phyloP scores from a whole-genome alignment of 2,797 vertebrate genomes.

The Catamblyrhynchus diadema region DNA sequence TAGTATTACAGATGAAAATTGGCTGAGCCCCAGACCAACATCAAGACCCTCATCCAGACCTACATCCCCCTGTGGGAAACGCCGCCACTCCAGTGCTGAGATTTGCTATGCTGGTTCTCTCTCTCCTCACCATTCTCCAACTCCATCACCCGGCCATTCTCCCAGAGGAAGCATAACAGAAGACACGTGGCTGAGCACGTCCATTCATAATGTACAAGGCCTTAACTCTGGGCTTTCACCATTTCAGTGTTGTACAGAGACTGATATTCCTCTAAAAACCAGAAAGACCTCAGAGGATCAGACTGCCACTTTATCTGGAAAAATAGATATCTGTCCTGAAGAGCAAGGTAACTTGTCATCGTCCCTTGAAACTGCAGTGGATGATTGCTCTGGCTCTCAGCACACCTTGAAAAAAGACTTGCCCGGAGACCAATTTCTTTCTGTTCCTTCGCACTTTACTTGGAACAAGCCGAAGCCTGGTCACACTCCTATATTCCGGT shows the following conservation, averaged over 20 bases:
- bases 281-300: conserved; percentile 97
- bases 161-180: conserved; percentile 94
- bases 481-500: conserved; percentile 98
- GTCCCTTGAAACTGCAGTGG: conserved; percentile 86
- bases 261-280: conserved; percentile 96
- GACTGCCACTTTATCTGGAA: conserved; percentile 83
- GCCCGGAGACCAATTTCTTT: conserved; percentile 92
- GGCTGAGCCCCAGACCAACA: conserved; percentile 94
- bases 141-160: conserved; percentile 92
- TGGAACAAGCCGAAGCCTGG: conserved; percentile 99
- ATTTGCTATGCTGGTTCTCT: conserved; percentile 89
- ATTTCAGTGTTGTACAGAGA: conserved; percentile 92
- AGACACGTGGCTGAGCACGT: conserved; percentile 90
- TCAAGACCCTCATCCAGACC: conserved; percentile 94
- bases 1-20: conserved; percentile 97
- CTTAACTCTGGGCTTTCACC: conserved; percentile 80
- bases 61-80: conserved; percentile 95
- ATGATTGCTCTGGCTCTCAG: conserved; percentile 81
- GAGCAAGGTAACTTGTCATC: conserved; percentile 87
- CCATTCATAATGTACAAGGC: conserved; percentile 74
- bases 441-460: conserved; percentile 95
- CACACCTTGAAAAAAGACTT: conserved; percentile 92
- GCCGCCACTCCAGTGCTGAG: conserved; percentile 96
- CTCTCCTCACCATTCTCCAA: conserved; percentile 95
- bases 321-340: conserved; percentile 86